Evolutionary conservation across 2,888 invertebrate species (phyloP).

Genomic region (Poecilobothrus nobilitatus): DNA sequence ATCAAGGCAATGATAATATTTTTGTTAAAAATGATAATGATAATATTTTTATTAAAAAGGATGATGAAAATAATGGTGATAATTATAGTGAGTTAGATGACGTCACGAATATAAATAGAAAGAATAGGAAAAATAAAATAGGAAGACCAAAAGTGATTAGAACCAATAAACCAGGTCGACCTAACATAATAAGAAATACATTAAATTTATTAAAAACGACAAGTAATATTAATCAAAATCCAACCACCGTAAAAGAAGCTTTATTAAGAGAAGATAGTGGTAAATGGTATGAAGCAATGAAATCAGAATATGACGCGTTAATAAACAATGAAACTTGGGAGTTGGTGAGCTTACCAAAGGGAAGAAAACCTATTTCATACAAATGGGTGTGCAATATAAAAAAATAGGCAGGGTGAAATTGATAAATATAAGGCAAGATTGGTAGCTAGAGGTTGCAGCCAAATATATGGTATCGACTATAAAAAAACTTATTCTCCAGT

Average conservation of each 20-base stretch:
- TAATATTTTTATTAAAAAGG: no score
- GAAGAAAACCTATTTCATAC: constrained; percentile 24
- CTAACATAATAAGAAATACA: background rate
- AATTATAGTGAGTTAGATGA: no score
- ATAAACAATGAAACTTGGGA: constrained; percentile 22
- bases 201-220: background rate
- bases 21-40: no score
- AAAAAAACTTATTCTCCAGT: constrained; percentile 24
- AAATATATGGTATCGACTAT: constrained; percentile 25
- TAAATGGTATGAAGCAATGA: constrained; percentile 21
- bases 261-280: constrained; percentile 9
- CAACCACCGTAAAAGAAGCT: constrained; percentile 19
- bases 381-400: constrained; percentile 30
- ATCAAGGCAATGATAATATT: no score
- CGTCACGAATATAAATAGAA: no score
- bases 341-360: constrained; percentile 20
- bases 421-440: constrained; percentile 21
- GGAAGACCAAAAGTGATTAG: background rate
- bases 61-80: constrained; percentile 17
- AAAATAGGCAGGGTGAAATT: constrained; percentile 22
- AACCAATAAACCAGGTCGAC: background rate
- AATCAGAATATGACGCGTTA: constrained; percentile 22
- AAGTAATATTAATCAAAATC: constrained; percentile 12
- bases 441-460: constrained; percentile 23
- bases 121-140: background rate